Evolutionary conservation across 2,113 vertebrate species (phyloP).

Genomic region (Scytalopus superciliaris): DNA sequence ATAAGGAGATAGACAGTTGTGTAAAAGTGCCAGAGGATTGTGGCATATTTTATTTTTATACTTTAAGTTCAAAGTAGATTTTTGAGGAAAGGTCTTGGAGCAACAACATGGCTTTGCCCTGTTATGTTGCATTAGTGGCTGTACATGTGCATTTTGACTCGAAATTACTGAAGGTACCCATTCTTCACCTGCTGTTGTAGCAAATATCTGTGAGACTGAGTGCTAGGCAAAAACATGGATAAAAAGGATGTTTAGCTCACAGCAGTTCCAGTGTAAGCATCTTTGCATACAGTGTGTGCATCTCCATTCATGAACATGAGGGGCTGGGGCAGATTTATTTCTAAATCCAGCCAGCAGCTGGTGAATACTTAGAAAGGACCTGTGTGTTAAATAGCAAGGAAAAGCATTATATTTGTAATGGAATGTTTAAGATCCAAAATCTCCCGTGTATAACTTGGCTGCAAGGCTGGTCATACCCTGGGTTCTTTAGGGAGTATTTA

Average conservation of each 20-base stretch:
- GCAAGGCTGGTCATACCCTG: not conserved
- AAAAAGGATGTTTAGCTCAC: not conserved
- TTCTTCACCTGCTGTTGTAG: not conserved
- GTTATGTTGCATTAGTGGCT: not conserved
- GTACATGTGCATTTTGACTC: not conserved
- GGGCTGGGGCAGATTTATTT: rapidly evolving
- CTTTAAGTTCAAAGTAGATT: not conserved
- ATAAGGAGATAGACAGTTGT: not conserved
- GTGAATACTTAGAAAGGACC: not conserved
- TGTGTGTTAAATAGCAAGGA: not conserved
- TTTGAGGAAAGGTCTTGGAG: not conserved
- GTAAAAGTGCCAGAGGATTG: not conserved
- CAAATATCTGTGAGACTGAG: not conserved
- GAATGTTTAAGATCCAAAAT: not conserved
- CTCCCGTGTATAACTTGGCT: not conserved
- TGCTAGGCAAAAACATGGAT: not conserved
- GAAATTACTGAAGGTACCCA: not conserved
- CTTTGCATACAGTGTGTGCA: not conserved
- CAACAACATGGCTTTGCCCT: not conserved
- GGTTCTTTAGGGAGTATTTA: slow-evolving; percentile 28
- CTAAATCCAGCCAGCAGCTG: not conserved
- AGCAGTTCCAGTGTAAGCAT: not conserved
- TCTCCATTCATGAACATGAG: not conserved
- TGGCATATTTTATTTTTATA: not conserved
- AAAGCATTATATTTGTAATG: not conserved